Evolutionary conservation across 2,888 invertebrate genomes (phyloP).

Genomic region (Drosophila mercatorum): DNA sequence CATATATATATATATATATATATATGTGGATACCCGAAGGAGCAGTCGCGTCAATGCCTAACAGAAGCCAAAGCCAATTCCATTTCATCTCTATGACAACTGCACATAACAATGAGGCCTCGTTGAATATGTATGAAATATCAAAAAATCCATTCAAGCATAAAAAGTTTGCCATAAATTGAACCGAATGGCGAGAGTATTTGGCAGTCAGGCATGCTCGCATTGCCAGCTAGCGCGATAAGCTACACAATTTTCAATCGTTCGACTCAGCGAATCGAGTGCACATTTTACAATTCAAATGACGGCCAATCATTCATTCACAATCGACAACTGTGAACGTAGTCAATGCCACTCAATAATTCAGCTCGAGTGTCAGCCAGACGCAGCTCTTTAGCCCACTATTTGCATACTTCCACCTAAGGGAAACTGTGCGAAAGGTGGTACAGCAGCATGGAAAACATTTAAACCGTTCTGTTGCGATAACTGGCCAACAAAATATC

Average conservation of each 20-base stretch:
- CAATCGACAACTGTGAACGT: constrained; percentile 25
- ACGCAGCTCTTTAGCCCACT: constrained; percentile 9
- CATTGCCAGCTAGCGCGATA: neutral
- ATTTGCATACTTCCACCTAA: constrained; percentile 34
- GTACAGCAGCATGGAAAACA: constrained; percentile 21
- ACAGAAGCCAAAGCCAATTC: neutral
- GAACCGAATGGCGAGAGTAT: neutral
- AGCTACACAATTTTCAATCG: constrained; percentile 36
- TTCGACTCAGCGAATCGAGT: constrained; percentile 50
- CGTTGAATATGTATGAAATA: neutral
- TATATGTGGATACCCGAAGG: neutral
- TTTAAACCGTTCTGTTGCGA: constrained; percentile 34
- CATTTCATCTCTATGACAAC: constrained; percentile 1
- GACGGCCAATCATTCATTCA: constrained; percentile 44
- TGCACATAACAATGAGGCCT: neutral
- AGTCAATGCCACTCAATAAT: constrained; percentile 43
- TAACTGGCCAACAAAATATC: constrained; percentile 19
- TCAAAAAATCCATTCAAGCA: neutral
- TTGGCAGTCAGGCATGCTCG: neutral
- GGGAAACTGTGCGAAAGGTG: neutral
- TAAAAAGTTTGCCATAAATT: neutral
- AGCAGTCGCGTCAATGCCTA: neutral
- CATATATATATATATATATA: neutral
- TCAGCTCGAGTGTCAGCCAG: constrained; percentile 31
- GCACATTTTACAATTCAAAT: constrained; percentile 64